A percentile compares a stretch with the other conserved stretches of the same genome.
These are phyloP conservation scores for Netelia virgata DNA, from an alignment of 2,888 invertebrate species.

Conservation along the genomic window DNA sequence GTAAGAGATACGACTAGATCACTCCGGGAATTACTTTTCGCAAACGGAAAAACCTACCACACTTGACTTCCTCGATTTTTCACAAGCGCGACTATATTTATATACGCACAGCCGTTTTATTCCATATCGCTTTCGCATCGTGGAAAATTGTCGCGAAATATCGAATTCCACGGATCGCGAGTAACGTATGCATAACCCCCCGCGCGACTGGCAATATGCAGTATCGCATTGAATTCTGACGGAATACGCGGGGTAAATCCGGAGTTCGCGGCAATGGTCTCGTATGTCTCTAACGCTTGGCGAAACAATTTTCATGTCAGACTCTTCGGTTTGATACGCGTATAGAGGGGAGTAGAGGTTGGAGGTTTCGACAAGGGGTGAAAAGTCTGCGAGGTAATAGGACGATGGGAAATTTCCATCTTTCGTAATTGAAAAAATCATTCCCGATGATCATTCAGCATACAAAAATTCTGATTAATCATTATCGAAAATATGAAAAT, in stretches of 20 bases:
- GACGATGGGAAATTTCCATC: too few species aligned
- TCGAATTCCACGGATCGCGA: conserved; percentile 40
- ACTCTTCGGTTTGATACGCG: not conserved
- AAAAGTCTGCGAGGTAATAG: too few species aligned
- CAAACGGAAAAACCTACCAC: conserved; percentile 1
- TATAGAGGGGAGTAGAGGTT: not conserved
- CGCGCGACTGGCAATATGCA: not conserved
- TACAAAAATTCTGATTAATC: too few species aligned
- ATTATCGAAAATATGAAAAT: too few species aligned
- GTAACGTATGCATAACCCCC: not conserved
- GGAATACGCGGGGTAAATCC: conserved; percentile 41
- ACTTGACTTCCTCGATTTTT: conserved; percentile 37
- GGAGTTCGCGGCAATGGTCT: conserved; percentile 2
- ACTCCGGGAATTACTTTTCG: not conserved
- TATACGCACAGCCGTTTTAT: not conserved
- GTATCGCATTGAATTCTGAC: conserved; percentile 31
- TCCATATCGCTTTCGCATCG: conserved; percentile 10
- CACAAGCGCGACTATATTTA: not conserved
- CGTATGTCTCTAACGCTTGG: conserved; percentile 13
- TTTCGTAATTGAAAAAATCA: too few species aligned
- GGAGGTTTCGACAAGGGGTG: too few species aligned
- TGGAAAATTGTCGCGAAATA: conserved; percentile 28
- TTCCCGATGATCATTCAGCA: too few species aligned
- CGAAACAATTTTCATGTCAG: conserved; percentile 21
- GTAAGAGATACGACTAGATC: not conserved